These are phyloP conservation scores for Drosophila sechellia DNA, from an alignment of 1,140 invertebrate genomes.

Conservation along the genomic window DNA sequence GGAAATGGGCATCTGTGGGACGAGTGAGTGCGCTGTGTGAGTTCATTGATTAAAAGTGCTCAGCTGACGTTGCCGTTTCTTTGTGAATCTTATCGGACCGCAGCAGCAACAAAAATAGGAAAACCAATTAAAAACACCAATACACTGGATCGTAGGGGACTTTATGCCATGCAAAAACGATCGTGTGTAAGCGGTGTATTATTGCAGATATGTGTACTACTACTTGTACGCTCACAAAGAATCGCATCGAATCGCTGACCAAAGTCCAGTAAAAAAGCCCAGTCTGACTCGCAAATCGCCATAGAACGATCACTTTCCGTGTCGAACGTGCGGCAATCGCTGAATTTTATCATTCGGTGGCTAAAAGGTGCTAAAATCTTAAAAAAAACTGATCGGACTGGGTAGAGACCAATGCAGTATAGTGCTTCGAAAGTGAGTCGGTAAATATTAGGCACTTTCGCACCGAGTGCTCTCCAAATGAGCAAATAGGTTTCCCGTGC, in stretches of 20 bases:
- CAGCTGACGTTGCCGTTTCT: constrained; percentile 71
- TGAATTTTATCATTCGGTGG: constrained; percentile 17
- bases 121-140: constrained; percentile 61
- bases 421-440: constrained; percentile 1
- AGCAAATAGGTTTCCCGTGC: constrained; percentile 12
- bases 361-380: constrained; percentile 33
- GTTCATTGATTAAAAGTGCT: constrained; percentile 74
- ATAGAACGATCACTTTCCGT: constrained; percentile 22
- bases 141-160: constrained; percentile 27
- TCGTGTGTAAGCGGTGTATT: constrained; percentile 22
- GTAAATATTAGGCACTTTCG: constrained; percentile 18
- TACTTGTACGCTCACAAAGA: constrained; percentile 5
- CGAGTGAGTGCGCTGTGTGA: constrained; percentile 29
- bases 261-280: constrained; percentile 37
- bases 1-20: constrained; percentile 39
- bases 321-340: constrained; percentile 9
- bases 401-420: constrained; percentile 2
- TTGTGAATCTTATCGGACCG: constrained; percentile 65
- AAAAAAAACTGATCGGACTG: neutral
- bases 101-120: constrained; percentile 47
- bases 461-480: neutral
- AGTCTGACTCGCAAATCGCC: constrained; percentile 12
- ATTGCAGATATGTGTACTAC: constrained; percentile 35
- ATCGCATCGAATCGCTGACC: constrained; percentile 13
- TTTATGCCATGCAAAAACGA: constrained; percentile 20